Percentiles rank a stretch among this genome's conserved stretches.
Evolutionary conservation across 2,113 vertebrate species (phyloP).

Genomic region (Lepidiolamprologus cunningtoni): DNA sequence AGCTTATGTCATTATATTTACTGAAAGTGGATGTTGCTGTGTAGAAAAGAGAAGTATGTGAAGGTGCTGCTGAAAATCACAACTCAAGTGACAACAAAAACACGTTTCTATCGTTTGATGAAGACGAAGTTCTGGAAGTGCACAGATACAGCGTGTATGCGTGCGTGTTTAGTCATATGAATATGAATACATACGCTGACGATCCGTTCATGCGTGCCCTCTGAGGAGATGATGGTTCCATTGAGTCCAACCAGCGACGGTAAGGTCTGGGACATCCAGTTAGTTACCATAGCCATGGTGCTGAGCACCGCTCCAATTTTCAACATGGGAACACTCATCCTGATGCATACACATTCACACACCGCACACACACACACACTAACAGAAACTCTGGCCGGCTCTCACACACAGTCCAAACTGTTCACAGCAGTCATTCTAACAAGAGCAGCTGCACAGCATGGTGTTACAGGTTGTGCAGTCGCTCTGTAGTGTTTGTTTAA

Average conservation of each 20-base stretch:
- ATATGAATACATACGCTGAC: constrained; percentile 64
- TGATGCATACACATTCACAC: constrained; percentile 26
- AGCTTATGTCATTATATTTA: neutral
- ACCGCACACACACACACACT: neutral
- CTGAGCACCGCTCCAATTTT: constrained; percentile 91
- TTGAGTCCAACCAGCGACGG: constrained; percentile 88
- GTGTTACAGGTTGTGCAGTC: neutral
- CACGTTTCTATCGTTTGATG: neutral
- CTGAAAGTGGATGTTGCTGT: neutral
- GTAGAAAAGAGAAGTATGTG: neutral
- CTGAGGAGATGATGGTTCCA: constrained; percentile 62
- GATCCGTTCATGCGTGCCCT: constrained; percentile 66
- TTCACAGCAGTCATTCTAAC: constrained; percentile 18
- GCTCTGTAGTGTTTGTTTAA: neutral
- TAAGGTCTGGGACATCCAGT: constrained; percentile 96
- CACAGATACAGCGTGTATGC: neutral
- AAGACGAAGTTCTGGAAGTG: neutral
- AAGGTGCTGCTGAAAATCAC: neutral
- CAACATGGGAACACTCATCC: constrained; percentile 85
- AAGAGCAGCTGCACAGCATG: neutral
- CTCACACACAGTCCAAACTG: constrained; percentile 35
- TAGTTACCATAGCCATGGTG: constrained; percentile 92
- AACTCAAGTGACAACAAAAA: neutral
- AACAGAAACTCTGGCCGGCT: neutral
- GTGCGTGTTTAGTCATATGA: neutral